Evolutionary conservation across 2,113 vertebrate genomes (phyloP), one percentile per base, ranked within the genome.

Genomic region (Ariopsis seemanni): DNA sequence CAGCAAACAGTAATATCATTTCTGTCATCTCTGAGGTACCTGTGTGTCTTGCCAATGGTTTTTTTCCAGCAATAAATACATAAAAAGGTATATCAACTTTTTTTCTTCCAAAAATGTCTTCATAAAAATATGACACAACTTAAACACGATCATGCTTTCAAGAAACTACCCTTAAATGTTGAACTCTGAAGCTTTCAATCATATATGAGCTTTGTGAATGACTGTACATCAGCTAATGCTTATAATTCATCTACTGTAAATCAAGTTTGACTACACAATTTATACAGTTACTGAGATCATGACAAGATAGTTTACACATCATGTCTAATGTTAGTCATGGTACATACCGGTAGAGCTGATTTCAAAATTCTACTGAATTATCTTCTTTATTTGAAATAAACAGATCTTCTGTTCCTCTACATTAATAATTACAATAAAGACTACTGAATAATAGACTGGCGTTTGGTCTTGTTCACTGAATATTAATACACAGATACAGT

Each of bases 361-460:
- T 57, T 80, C 42, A 83, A 65, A 77, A 25, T 30, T 55, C 74
- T 48, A 55, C 62, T 8, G 20, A 34, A 57, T 34, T 20, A 7
- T 48, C 18, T 79, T 72, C 48, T 25, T 72, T 18, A 20, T 48
- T 48, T 60, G 11, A 58, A 55, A 42, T 57, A 11, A 50, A 15
- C 22, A 30, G 42, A 62, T 62, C 55, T 85, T 71, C 72, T 60
- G 71, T 50, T 81, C 2, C 50, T 72, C 18, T 20, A 15, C 10
- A 58, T 75, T 50, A 55, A 69, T 63, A 27, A 52, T 78, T 78
- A 72, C 67, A 90, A 90, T 90, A 90, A 90, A 90, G 58, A 74
- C 58, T 25, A 80, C 25, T 62, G 71, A 85, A 82, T 60, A 62
- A 71, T 58, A 58, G 25, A 58, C 17, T 80, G 14, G n/a, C 1